These are phyloP conservation scores for Mellivora capensis DNA, from an alignment of 2,113 vertebrate species.

Conservation along the genomic window DNA sequence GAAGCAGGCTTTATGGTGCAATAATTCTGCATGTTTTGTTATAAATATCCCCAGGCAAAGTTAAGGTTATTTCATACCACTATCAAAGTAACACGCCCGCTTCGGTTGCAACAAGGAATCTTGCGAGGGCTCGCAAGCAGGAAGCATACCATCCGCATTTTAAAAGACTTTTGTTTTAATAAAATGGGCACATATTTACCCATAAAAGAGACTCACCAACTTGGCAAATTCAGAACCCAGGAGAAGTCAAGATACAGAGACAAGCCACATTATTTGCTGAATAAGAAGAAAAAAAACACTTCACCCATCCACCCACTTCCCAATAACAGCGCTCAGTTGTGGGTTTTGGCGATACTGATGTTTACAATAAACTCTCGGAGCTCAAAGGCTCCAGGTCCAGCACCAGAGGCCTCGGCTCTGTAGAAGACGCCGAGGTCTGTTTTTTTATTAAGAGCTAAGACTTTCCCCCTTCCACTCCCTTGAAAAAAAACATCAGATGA, in stretches of 20 bases:
- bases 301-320: neutral
- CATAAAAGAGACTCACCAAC: neutral
- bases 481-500: conserved; percentile 13
- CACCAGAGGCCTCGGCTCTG: neutral
- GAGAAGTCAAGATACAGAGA: neutral
- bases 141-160: neutral
- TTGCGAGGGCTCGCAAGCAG: conserved; percentile 41
- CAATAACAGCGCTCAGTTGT: neutral
- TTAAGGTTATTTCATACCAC: conserved; percentile 74
- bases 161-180: conserved; percentile 37
- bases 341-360: conserved; percentile 34
- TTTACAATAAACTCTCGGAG: conserved; percentile 49
- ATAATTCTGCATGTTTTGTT: conserved; percentile 77
- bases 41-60: conserved; percentile 79
- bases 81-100: conserved; percentile 74
- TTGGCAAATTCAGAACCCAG: neutral
- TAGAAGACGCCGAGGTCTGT: neutral
- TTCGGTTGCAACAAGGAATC: conserved; percentile 69
- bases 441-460: conserved; percentile 2
- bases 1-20: conserved; percentile 76
- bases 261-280: neutral
- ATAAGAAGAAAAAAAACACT: neutral
- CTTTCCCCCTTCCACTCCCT: neutral
- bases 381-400: neutral
- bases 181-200: conserved; percentile 20